Evolutionary conservation across 2,888 invertebrate genomes (phyloP).

Genomic region (Drosophila tripunctata): DNA sequence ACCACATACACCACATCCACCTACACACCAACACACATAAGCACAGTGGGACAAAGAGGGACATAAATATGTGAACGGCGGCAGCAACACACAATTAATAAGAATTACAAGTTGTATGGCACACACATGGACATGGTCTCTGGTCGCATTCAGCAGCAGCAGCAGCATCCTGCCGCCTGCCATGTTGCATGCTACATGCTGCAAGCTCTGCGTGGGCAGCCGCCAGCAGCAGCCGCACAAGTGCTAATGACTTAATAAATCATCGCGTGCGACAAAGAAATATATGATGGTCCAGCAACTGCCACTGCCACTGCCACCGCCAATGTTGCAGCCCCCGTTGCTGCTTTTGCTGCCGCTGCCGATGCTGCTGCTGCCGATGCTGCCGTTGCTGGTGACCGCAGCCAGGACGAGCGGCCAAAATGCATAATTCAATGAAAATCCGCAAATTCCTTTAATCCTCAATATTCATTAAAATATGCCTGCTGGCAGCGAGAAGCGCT

Average conservation of each 20-base stretch:
- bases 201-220: constrained; percentile 58
- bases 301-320: constrained; percentile 11
- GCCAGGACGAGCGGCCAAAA: constrained; percentile 70
- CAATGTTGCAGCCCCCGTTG: constrained; percentile 14
- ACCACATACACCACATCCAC: not conserved
- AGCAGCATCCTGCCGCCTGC: constrained; percentile 24
- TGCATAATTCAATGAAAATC: constrained; percentile 84
- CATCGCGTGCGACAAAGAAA: constrained; percentile 81
- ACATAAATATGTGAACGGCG: constrained; percentile 32
- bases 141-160: constrained; percentile 31
- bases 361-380: constrained; percentile 14
- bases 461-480: constrained; percentile 84
- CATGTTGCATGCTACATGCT: constrained; percentile 34
- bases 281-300: constrained; percentile 61
- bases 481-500: constrained; percentile 43
- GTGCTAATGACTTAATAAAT: constrained; percentile 84
- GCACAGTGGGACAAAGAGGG: constrained; percentile 8
- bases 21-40: not conserved
- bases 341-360: constrained; percentile 22
- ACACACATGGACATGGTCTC: constrained; percentile 25
- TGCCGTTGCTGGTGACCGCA: constrained; percentile 41
- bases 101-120: constrained; percentile 82
- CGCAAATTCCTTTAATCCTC: constrained; percentile 84
- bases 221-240: constrained; percentile 73
- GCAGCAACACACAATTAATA: constrained; percentile 79